Evolutionary conservation across 2,113 vertebrate species (phyloP), one percentile per base, ranked within the genome.

Genomic region (Lipotes vexillifer): DNA sequence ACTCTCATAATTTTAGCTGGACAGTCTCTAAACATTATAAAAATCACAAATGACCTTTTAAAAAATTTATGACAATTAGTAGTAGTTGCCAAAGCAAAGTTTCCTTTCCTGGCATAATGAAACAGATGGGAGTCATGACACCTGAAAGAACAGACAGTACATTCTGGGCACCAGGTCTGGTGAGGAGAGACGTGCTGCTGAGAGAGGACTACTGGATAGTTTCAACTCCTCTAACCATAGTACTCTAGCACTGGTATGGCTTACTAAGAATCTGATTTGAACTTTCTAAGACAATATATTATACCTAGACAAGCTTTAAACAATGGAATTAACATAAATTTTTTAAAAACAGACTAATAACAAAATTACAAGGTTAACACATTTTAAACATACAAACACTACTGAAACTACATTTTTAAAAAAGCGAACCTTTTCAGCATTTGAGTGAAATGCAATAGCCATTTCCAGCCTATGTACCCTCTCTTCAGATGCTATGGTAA

Each of bases 401-500:
- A 93, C 0, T 18, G 9, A 55, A 23, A 85, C 20, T 59, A 82
- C 5, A 29, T 44, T 57, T 74, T 72, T 10, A 2, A 90, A 91
- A 74, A 72, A 89, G 52, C 98, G 92, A 96, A 99, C 99, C 99
- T 99, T 99, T 98, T 99, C 99, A 0, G 99, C 99, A n/a, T 98
- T 98, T 2, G 98, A 98, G 98, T 99, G 99, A 98, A 99, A 99
- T 41, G 98, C 98, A 97, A 99, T 98, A 86, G 99, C 99, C 80
- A 99, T 99, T 98, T 99, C 99, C 98, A 99, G 97, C 10, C 99
- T 98, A 46, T 99, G 99, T 6, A 99, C 99, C 65, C 99, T 98
- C 98, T 99, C 99, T 83, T 99, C 99, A 1, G 99, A 99, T 11
- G 99, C 99, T 97, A 99, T 98, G 38, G 99, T 99, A 97, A 99